Evolutionary conservation across 2,113 vertebrate species (phyloP), one percentile per base, ranked within the genome.

Genomic region (Paraplagusia blochii): DNA sequence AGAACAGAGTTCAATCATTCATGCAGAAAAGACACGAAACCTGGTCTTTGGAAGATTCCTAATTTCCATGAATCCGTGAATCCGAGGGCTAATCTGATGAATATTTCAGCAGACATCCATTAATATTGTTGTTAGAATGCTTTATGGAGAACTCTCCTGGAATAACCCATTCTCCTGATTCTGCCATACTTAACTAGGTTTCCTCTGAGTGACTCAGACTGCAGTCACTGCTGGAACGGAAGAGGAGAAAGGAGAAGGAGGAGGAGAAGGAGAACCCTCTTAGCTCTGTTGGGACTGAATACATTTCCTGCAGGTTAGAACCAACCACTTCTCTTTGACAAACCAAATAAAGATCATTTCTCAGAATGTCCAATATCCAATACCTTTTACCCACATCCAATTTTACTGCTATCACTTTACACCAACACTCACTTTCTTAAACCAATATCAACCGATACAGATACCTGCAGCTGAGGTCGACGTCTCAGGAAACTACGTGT

Each of bases 61-160:
- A 54, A 70, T 79, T 81, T 81, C 61, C 74, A 69, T 84, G 15
- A n/a, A n/a, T n/a, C 58, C 58, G 58, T 44, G 69, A 86, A 85
- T 79, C 60, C 75, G 61, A 54, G 63, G 74, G 78, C 85, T 90
- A 85, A 88, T 88, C 61, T 2, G 19, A 46, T 90, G 19, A 85
- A 89, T 89, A 76, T 82, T 88, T 86, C 7, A 88, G 53, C 60
- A 85, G 77, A 83, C 84, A 83, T 88, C 87, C 86, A 90, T 89
- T 88, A 83, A 91, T 90, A 80, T 81, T 59, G 81, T 86, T 89
- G 87, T 87, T 81, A 80, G 73, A 78, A 87, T 87, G 79, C 74
- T 75, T 88, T 85, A 88, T 89, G 85, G 83, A 87, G 85, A 87
- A 70, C 60, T 66, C 6, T 58, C 77, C 78, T 83, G 64, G 70